Evolutionary conservation across 2,113 vertebrate genomes (phyloP), one percentile per base, ranked within the genome.

Genomic region (Brachypteracias leptosomus): DNA sequence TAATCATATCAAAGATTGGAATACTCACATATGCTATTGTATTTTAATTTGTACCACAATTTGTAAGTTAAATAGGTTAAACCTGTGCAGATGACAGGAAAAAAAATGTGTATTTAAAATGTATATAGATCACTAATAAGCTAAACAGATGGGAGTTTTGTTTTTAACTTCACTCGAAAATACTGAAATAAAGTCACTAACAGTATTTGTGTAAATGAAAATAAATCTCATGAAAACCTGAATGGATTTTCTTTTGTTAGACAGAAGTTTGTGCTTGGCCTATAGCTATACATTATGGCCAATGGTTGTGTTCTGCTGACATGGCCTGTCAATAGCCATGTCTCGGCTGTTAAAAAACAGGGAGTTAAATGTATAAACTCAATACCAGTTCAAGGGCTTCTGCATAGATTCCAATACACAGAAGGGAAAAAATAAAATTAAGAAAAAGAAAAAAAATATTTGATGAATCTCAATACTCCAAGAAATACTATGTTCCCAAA

Each of bases 71-170:
- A 80, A 95, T 72, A 87, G 19, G n/a, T 81, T 87, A 80, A 90
- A 91, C 36, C 36, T 49, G 33, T 35, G 61, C 7, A 80, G 85
- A 66, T 20, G 24, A 93, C 17, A 4, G 42, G 11, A 94, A 91
- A 65, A 65, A 95, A 81, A 88, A 75, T 3, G 24, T 42, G 6
- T 72, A 91, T 90, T 94, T 93, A 75, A 94, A 95, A 94, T 46
- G 33, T 81, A 84, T 84, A 73, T 6, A 72, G 44, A 75, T 58
- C 49, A 75, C 54, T 74, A 92, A 89, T 29, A 66, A 89, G 84
- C 65, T 76, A 86, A 93, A 90, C 95, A 94, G 93, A 96, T 94
- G 90, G 90, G 95, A 75, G 62, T 8, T 83, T 44, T 94, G 78
- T 62, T 93, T 79, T 90, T 90, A 93, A 96, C 63, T 95, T 91